Evolutionary conservation across 92 coral and sea anemone genomes (phyloP), one percentile per base, ranked within the genome.

Genomic region (Porites rus): DNA sequence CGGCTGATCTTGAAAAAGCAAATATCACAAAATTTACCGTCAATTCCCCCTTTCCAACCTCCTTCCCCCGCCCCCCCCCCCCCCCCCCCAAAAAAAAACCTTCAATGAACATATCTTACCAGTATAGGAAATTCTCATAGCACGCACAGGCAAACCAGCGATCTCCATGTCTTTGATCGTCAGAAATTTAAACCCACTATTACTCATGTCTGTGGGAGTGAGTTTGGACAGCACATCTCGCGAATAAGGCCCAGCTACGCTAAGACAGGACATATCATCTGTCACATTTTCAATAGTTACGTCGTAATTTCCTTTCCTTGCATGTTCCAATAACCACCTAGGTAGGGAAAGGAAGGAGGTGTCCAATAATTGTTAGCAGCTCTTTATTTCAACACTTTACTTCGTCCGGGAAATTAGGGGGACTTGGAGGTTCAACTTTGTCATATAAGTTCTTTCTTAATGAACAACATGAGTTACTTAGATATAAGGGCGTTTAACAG

Each of bases 281-380:
- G 99, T 97, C 8, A 97, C 93, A 87, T 97, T 97, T 74, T 84
- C 77, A 51, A 97, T 90, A 16, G 93, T 89, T 25, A 97, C 92
- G 4, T 91, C 90, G 63, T 93, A 97, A 43, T 86, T 76, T 28
- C 92, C 96, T 54, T 85, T 84, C 21, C 90, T 92, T 16, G 97
- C 99, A 74, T 95, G 89, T 62, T 95, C 93, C 11, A 75, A 76
- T 54, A 97, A 85, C 99, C 99, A 97, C 75, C 99, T 97, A 75
- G 3, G 69, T 52, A 51, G 10, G 19, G 65, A 76, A 21, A 25
- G 20, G 7, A 72, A 50, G 7, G 19, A 12, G 31, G 43, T 20
- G 9, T 67, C 4, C 9, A 20, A n/a, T 19, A n/a, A 1, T 65
- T 65, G 69, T 17, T n/a, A 31, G 54, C 1, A 71, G 53, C 52